Conservation (phyloP, 2,797 vertebrate species). For the Brotogeris chrysoptera region DNA sequence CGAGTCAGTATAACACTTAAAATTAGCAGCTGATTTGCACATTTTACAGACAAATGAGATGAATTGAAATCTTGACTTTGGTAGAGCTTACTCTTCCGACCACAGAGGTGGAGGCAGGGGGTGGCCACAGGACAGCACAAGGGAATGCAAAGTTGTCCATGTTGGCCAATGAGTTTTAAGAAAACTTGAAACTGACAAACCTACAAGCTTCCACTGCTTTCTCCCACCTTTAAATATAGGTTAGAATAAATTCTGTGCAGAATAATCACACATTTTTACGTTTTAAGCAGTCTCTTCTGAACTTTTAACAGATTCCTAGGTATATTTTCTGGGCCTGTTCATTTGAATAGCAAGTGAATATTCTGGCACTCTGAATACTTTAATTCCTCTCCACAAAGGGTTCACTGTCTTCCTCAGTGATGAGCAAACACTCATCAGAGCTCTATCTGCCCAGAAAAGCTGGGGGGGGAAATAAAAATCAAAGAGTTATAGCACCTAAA, state of each 20-base stretch:
- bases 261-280: slow-evolving; percentile 17
- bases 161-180: slow-evolving; percentile 14
- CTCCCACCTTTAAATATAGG: slow-evolving; percentile 14
- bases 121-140: not conserved
- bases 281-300: slow-evolving; percentile 14
- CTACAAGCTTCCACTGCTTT: not conserved
- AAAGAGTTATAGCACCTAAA: not conserved
- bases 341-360: not conserved
- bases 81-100: not conserved
- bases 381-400: not conserved
- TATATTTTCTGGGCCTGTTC: not conserved
- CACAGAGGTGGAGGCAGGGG: not conserved
- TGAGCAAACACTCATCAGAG: not conserved
- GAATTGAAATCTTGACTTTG: not conserved
- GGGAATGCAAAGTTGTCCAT: not conserved
- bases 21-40: slow-evolving; percentile 31
- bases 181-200: slow-evolving; percentile 35
- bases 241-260: not conserved
- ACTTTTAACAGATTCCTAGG: not conserved
- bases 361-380: not conserved
- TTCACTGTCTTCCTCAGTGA: not conserved
- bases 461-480: not conserved
- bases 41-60: slow-evolving; percentile 28
- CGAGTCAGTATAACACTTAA: slow-evolving; percentile 16
- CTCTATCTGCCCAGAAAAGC: not conserved